Evolutionary conservation across 2,797 vertebrate species (phyloP), one percentile per base, ranked within the genome.

Genomic region (Euphonia xanthogaster): DNA sequence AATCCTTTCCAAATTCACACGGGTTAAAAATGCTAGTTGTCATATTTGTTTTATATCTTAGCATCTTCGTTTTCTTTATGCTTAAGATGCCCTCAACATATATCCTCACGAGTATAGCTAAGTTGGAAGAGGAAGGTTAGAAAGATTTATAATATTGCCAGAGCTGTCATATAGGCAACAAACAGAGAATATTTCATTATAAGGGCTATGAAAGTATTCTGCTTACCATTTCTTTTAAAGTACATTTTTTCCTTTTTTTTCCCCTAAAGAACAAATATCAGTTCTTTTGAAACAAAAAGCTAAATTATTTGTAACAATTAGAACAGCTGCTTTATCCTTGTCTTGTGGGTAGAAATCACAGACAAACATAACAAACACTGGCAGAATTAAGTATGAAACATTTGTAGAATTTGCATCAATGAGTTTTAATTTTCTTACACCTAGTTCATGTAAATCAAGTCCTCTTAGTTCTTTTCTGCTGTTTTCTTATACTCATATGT

Each of bases 121-220:
- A 93, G 90, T 48, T 72, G 67, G 82, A 85, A 81, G 63, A 79
- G 77, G 88, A 95, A 96, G 60, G 73, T 92, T 84, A 68, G 70
- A 85, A 94, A 94, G 84, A 96, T 95, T 91, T 92, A 95, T 86
- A 77, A 79, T 33, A 12, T 70, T 96, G 81, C 75, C 84, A 80
- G 65, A 79, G 44, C 40, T 95, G 94, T 90, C 86, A 44, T 60
- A 81, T 10, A 67, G 33, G 47, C 53, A 92, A 79, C 40, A 58
- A 94, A 90, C 1, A 14, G 54, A 37, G 47, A 90, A 86, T 91
- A 65, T 89, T 86, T 94, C 74, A 88, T 82, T 10, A 1, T 66
- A 85, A 78, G 21, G 58, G 66, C 42, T 82, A 19, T 22, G 37
- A 88, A 71, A 71, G 16, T 81, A 81, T 68, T 75, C 60, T 78